Evolutionary conservation across 2,888 invertebrate genomes (phyloP).

Genomic region (Lasioglossum leucozonium): DNA sequence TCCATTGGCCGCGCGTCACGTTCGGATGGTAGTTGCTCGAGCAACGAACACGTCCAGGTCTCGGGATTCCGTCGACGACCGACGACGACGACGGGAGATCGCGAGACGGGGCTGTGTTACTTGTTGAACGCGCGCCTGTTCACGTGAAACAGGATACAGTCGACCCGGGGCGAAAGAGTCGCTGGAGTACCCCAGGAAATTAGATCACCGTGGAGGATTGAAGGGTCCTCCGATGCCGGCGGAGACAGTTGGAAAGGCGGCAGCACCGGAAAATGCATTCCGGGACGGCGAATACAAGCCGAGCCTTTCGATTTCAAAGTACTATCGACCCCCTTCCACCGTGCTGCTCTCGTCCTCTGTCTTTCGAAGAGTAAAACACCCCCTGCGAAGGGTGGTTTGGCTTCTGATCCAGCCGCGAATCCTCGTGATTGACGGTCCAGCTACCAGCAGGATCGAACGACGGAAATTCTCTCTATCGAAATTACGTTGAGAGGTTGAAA

Average conservation of each 20-base stretch:
- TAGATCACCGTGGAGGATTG: slow-evolving; percentile 61
- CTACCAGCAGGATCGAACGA: neutral
- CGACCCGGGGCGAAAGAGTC: slow-evolving; percentile 23
- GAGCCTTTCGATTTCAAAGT: slow-evolving; percentile 50
- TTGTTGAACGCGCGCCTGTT: slow-evolving; percentile 61
- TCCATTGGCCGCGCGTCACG: neutral
- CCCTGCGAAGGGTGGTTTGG: no score
- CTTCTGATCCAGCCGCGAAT: neutral
- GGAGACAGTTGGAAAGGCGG: slow-evolving; percentile 49
- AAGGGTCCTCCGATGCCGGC: slow-evolving; percentile 33
- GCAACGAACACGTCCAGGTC: neutral
- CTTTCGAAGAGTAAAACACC: neutral
- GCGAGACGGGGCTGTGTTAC: slow-evolving; percentile 27
- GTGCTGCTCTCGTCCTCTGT: neutral
- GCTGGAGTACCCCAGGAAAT: slow-evolving; percentile 61
- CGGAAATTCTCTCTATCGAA: neutral
- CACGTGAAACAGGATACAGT: slow-evolving; percentile 52
- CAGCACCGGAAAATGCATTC: slow-evolving; percentile 52
- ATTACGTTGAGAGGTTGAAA: neutral
- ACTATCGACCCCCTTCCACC: slow-evolving; percentile 43
- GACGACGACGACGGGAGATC: neutral
- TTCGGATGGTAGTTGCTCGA: neutral
- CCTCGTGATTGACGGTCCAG: neutral
- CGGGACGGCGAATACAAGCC: slow-evolving; percentile 27
- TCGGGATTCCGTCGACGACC: neutral